phyloP scores from a whole-genome alignment of 35 echinoderm and acorn worm genomes.

The Apostichopus japonicus region DNA sequence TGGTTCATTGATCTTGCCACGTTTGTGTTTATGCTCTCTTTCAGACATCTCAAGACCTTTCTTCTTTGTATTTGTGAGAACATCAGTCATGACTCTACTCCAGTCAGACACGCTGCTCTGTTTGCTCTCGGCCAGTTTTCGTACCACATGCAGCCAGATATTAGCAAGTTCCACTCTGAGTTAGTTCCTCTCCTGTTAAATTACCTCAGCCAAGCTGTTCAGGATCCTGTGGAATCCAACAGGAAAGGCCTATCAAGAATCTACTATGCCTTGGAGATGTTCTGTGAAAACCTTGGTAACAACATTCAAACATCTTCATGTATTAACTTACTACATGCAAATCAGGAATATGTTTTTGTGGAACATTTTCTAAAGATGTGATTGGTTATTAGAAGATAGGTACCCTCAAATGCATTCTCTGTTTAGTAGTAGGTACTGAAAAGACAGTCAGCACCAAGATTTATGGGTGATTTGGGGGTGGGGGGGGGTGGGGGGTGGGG shows the following conservation, averaged over 20 bases:
- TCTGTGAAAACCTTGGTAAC: conserved; percentile 98
- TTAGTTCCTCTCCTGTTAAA: conserved; percentile 87
- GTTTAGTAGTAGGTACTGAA: no score
- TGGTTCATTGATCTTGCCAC: no score
- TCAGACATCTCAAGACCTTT: conserved; percentile 87
- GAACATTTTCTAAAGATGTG: no score
- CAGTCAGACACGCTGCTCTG: conserved; percentile 83
- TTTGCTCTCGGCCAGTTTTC: conserved; percentile 98
- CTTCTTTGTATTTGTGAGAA: conserved; percentile 82
- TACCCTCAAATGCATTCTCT: no score
- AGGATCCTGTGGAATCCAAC: conserved; percentile 69
- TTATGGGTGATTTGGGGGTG: no score
- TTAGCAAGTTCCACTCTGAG: conserved; percentile 87
- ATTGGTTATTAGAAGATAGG: no score
- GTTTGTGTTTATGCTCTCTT: background rate
- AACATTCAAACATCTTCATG: background rate
- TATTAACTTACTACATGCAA: no score
- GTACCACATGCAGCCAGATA: conserved; percentile 93
- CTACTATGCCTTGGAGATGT: conserved; percentile 98
- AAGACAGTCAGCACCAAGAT: no score
- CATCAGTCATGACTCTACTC: conserved; percentile 67
- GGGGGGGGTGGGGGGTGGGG: no score
- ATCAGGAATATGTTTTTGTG: no score
- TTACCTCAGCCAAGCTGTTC: conserved; percentile 66
- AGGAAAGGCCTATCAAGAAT: conserved; percentile 84